Evolutionary conservation across 2,113 vertebrate genomes (phyloP).

Genomic region (Chaetops frenatus): DNA sequence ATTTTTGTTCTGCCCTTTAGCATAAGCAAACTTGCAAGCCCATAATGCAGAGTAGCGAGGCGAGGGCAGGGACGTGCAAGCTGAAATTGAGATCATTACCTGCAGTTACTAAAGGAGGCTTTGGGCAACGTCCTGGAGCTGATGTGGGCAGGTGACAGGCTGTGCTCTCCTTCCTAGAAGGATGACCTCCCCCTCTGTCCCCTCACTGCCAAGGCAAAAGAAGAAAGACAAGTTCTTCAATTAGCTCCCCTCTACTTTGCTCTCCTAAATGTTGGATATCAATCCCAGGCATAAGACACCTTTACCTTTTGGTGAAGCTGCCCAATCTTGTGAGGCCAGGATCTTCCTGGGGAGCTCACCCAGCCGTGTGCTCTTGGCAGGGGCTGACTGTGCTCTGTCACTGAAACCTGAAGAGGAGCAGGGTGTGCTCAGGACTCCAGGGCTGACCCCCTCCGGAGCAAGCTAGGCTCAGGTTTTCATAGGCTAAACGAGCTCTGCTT

Average conservation of each 20-base stretch:
- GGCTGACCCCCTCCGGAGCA: neutral
- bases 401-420: neutral
- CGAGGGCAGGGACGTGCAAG: neutral
- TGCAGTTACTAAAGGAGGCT: neutral
- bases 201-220: neutral
- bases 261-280: neutral
- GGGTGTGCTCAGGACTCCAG: neutral
- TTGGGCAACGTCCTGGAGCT: neutral
- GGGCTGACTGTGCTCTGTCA: neutral
- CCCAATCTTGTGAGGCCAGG: neutral
- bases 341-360: accelerated
- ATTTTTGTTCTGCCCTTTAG: conserved; percentile 52
- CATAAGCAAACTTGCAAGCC: neutral
- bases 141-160: neutral
- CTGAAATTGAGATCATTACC: conserved; percentile 7
- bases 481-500: neutral
- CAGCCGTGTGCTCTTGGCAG: neutral
- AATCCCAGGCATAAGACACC: neutral
- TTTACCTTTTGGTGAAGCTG: neutral
- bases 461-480: neutral
- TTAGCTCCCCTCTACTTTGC: neutral
- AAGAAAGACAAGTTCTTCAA: neutral
- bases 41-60: neutral
- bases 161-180: neutral
- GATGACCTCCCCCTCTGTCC: neutral